A percentile compares a stretch with the other conserved stretches of the same genome.
These are phyloP conservation scores for Sericinus montela DNA, from an alignment of 2,888 invertebrate genomes.

Conservation along the genomic window DNA sequence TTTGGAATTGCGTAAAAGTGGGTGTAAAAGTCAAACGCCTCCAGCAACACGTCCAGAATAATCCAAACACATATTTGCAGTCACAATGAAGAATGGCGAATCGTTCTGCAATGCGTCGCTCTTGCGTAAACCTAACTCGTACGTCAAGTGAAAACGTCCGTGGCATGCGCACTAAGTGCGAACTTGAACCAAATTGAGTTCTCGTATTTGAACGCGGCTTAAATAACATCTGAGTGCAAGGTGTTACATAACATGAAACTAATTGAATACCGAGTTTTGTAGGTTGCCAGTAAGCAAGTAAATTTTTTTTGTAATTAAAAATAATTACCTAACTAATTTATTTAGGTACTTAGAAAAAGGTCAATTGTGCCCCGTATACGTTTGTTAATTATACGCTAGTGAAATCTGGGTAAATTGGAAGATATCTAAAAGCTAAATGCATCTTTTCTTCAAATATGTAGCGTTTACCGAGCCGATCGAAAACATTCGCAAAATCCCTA, in stretches of 20 bases:
- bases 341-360: no score
- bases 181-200: constrained; percentile 25
- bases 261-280: background rate
- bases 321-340: no score
- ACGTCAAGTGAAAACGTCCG: constrained; percentile 26
- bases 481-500: no score
- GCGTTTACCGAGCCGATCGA: no score
- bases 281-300: background rate
- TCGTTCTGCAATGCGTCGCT: background rate
- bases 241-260: constrained; percentile 15
- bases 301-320: background rate
- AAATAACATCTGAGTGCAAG: constrained; percentile 2
- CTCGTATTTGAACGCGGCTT: constrained; percentile 11
- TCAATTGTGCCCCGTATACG: no score
- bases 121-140: constrained; percentile 9
- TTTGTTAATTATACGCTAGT: no score
- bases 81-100: background rate
- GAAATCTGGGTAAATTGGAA: no score
- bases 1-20: no score
- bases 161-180: constrained; percentile 22
- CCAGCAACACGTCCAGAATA: background rate
- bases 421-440: no score
- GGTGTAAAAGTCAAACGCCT: no score
- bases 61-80: background rate
- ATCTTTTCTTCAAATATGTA: no score